A percentile compares a stretch with the other conserved stretches of the same genome.
Evolutionary conservation across 2,888 invertebrate genomes (phyloP).

Genomic region (Sycophila texana): DNA sequence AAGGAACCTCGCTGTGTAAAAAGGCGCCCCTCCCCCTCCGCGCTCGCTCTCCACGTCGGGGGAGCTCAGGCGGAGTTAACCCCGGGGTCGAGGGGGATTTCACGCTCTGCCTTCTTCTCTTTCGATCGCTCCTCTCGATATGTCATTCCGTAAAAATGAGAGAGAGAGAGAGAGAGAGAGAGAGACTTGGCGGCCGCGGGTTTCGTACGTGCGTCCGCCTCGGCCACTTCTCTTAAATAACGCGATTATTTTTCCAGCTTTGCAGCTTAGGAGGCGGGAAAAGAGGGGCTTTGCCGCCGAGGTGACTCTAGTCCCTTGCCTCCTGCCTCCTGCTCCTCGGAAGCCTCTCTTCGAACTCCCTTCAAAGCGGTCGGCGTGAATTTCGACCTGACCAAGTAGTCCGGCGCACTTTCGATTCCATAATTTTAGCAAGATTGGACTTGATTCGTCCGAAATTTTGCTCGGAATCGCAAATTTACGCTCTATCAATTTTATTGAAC

Average conservation of each 20-base stretch:
- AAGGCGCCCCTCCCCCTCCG: slow-evolving; percentile 3
- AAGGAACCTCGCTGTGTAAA: neutral
- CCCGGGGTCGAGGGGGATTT: slow-evolving; percentile 38
- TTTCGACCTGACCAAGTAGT: neutral
- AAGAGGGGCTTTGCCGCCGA: neutral
- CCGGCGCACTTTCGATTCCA: too few species aligned
- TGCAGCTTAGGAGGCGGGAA: slow-evolving; percentile 14
- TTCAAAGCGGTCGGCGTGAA: neutral
- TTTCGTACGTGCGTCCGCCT: neutral
- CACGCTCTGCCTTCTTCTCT: slow-evolving; percentile 20
- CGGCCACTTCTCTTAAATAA: slow-evolving; percentile 31
- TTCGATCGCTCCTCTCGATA: slow-evolving; percentile 45
- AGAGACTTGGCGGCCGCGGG: neutral
- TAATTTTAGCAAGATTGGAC: too few species aligned
- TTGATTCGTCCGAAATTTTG: too few species aligned
- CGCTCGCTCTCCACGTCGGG: slow-evolving; percentile 2
- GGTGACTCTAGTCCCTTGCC: too few species aligned
- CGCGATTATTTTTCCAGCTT: slow-evolving; percentile 45
- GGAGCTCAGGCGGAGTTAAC: slow-evolving; percentile 42
- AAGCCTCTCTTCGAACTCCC: neutral
- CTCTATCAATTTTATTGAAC: too few species aligned
- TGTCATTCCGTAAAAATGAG: slow-evolving; percentile 33
- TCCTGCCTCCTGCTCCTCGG: neutral
- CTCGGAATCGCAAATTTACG: too few species aligned
- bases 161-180: neutral